Base-by-base conservation (phyloP, 64 coral and sea anemone genomes). In the Trachythela sp. region DNA sequence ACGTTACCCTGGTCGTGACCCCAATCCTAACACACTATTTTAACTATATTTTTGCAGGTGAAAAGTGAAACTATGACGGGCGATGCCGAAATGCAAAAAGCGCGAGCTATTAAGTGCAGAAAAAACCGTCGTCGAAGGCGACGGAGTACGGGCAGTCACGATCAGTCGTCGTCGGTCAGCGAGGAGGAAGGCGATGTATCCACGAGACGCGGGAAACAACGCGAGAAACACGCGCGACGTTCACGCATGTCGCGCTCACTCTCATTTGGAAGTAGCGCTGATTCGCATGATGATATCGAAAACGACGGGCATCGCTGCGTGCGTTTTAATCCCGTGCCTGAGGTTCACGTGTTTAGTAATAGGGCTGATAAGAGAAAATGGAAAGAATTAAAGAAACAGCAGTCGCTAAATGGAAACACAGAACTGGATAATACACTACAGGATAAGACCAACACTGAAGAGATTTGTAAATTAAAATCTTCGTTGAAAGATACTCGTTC, bases 71-170 rank as follows among this genome's bases (percentile, higher is more conserved):
- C 75, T 80, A 36, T 9, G 13, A 2, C 75, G 75, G 37, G 75
- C 75, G 34, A 80, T 13, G 20, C 56, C 56, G 75, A 80, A 39
- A 15, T 80, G 37, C 75, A 80, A 80, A 20, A 30, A 37, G 75
- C 75, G 15, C 75, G 75, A 9, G 75, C 37, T 14, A 80, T 80
- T 18, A 80, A 80, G 32, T 80, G 75, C 37, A 35, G 75, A 22
- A 80, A 80, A 36, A 80, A 35, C 33, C 75, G 75, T 34, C 75
- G 75, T 10, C 26, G 75, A 37, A n/a, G 75, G 0, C 26, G 75
- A 39, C 75, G 75, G 31, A 80, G 75, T 20, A 80, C 75, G 75
- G 75, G 75, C 37, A 80, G 75, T 10, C 75, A 80, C 75, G 75
- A 80, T 22, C 30, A 68, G 33, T 80, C 75, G 75, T 80, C 75